These are phyloP conservation scores for Selene dorsalis DNA, from an alignment of 2,797 vertebrate species.

Conservation along the genomic window DNA sequence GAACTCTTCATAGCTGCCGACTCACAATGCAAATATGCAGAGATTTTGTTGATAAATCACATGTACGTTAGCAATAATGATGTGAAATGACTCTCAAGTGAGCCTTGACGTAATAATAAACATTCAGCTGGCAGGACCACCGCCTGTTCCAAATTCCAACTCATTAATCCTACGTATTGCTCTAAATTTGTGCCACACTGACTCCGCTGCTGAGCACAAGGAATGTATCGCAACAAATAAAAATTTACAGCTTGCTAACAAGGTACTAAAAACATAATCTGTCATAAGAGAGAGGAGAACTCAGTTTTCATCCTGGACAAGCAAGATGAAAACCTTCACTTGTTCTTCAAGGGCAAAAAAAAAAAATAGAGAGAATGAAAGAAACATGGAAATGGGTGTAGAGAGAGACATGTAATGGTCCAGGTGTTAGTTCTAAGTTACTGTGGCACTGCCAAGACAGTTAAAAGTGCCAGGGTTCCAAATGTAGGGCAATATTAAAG, in stretches of 20 bases:
- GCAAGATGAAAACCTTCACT: slow-evolving; percentile 16
- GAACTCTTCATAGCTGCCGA: background rate
- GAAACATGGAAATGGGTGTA: slow-evolving; percentile 39
- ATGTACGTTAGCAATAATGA: slow-evolving; percentile 50
- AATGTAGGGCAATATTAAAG: slow-evolving; percentile 57
- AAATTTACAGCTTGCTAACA: slow-evolving; percentile 44
- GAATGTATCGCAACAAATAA: slow-evolving; percentile 8
- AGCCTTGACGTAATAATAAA: slow-evolving; percentile 40
- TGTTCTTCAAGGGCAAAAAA: slow-evolving; percentile 20
- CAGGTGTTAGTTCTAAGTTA: slow-evolving; percentile 51
- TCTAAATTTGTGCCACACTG: slow-evolving; percentile 4
- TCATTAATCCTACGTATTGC: slow-evolving; percentile 11
- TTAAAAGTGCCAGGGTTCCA: slow-evolving; percentile 36
- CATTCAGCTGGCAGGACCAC: slow-evolving; percentile 22
- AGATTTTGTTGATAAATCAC: slow-evolving; percentile 20
- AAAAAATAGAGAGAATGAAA: slow-evolving; percentile 11
- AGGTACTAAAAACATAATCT: slow-evolving; percentile 26
- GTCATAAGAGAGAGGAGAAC: slow-evolving; percentile 9
- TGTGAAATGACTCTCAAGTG: slow-evolving; percentile 43
- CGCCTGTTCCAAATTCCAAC: slow-evolving; percentile 21
- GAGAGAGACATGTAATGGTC: slow-evolving; percentile 27
- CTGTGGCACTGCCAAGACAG: slow-evolving; percentile 42
- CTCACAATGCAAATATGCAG: slow-evolving; percentile 21
- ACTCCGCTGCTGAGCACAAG: slow-evolving; percentile 11
- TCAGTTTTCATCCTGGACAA: slow-evolving; percentile 11